Evolutionary conservation across 1,140 invertebrate species (phyloP), one percentile per base, ranked within the genome.

Genomic region (Daktulosphaira vitifoliae): DNA sequence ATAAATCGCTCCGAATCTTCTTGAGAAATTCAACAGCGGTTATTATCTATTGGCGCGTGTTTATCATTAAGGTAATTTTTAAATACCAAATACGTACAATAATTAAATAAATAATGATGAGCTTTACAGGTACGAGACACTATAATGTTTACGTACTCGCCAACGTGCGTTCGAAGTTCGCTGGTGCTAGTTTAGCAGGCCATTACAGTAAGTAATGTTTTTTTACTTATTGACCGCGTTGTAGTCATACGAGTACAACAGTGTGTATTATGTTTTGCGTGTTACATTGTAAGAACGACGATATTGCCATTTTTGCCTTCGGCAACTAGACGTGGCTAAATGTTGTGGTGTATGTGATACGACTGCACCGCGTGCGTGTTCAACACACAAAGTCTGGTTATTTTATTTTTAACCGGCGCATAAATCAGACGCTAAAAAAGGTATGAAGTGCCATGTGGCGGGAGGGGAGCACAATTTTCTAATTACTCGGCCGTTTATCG

Each of bases 321-420:
- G 23, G 4, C 39, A 44, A 53, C 29, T 26, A 53, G 51, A 53
- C 29, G 13, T 53, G 6, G 29, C 18, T 13, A 13, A 2, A 39
- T 42, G 23, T 26, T 23, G 25, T 50, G 38, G 23, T 33, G 29
- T 33, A 6, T 33, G 29, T 33, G 29, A n/a, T n/a, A n/a, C n/a
- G n/a, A n/a, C n/a, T n/a, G n/a, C n/a, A n/a, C n/a, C 39, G 18
- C 42, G 39, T 44, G 38, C 54, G 54, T 46, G 56, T 39, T 16
- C 46, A 44, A 29, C 29, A 59, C 25, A 59, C 39, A 59, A 50
- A 52, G 54, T 46, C 54, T 46, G 54, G 53, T 25, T 44, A 23
- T 25, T 56, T 44, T 42, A 23, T 56, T 33, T 23, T 16, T 11
- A 8, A 59, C 15, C 23, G 11, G 44, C 26, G 39, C 54, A 48